Percentiles rank a stretch among this genome's conserved stretches.
phyloP scores from a whole-genome alignment of 2,113 vertebrate genomes.

The Xyrauchen texanus region DNA sequence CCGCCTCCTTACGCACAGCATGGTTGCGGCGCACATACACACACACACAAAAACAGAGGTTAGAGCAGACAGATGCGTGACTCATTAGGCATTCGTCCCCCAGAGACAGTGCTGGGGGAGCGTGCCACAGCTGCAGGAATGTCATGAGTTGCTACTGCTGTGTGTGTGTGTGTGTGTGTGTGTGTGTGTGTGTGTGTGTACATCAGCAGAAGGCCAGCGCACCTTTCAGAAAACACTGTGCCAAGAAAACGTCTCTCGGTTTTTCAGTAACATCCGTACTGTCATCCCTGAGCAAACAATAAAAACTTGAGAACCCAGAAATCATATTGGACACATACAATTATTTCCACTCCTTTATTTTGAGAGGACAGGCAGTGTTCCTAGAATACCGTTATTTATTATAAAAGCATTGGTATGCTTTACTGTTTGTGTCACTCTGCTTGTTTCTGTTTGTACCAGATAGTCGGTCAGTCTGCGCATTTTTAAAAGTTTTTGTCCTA shows the following conservation, averaged over 20 bases:
- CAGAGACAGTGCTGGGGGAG: conserved; percentile 74
- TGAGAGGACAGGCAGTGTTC: too few relatives aligned
- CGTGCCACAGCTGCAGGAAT: conserved; percentile 80
- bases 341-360: too few relatives aligned
- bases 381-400: too few relatives aligned
- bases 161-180: not conserved
- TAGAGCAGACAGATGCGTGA: conserved; percentile 83
- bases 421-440: too few relatives aligned
- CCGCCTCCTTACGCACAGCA: conserved; percentile 59
- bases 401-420: too few relatives aligned
- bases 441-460: too few relatives aligned
- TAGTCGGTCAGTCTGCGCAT: too few relatives aligned
- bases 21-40: conserved; percentile 23
- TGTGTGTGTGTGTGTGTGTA: conserved; percentile 48
- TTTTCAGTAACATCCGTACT: conserved; percentile 67
- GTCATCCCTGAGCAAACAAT: conserved; percentile 59
- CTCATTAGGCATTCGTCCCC: conserved; percentile 83
- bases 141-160: conserved; percentile 74
- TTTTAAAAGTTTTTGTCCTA: too few relatives aligned
- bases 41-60: conserved; percentile 65
- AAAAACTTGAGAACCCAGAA: conserved; percentile 46
- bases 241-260: conserved; percentile 62
- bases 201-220: conserved; percentile 66
- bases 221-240: conserved; percentile 75
- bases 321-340: not conserved